Conservation (phyloP, 2,888 invertebrate genomes). For the Chrysodeixis includens region DNA sequence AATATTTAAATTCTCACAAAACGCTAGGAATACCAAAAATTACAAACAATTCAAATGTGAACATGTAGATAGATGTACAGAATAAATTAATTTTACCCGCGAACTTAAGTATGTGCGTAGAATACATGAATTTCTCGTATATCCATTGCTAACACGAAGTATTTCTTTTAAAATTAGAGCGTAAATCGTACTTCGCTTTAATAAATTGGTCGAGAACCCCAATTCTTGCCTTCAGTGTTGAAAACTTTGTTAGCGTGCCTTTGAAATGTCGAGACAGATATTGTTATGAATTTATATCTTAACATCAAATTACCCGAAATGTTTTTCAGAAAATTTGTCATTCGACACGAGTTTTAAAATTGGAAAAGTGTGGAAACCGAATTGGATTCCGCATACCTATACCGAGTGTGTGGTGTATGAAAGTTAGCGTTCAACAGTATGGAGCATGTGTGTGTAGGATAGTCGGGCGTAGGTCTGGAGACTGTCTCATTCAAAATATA, state of each 20-base stretch:
- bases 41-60: conserved; percentile 36
- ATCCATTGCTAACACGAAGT: conserved; percentile 48
- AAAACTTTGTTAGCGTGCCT: conserved; percentile 56
- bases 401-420: conserved; percentile 37
- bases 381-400: conserved; percentile 34
- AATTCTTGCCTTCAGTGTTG: conserved; percentile 51
- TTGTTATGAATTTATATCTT: conserved; percentile 53
- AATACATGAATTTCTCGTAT: conserved; percentile 45
- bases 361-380: conserved; percentile 42
- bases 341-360: conserved; percentile 50
- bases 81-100: conserved; percentile 55
- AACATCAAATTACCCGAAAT: conserved; percentile 45
- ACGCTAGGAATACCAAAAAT: conserved; percentile 40
- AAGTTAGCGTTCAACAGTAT: conserved; percentile 58
- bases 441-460: conserved; percentile 69
- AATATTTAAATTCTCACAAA: conserved; percentile 33
- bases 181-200: conserved; percentile 51
- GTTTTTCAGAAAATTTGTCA: conserved; percentile 45
- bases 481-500: conserved; percentile 83
- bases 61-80: conserved; percentile 36
- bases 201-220: conserved; percentile 56
- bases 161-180: conserved; percentile 56
- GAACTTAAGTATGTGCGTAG: conserved; percentile 47
- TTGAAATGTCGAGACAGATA: conserved; percentile 59
- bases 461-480: conserved; percentile 76